Conservation (phyloP, 2,888 invertebrate species). For the Philaethria dido region DNA sequence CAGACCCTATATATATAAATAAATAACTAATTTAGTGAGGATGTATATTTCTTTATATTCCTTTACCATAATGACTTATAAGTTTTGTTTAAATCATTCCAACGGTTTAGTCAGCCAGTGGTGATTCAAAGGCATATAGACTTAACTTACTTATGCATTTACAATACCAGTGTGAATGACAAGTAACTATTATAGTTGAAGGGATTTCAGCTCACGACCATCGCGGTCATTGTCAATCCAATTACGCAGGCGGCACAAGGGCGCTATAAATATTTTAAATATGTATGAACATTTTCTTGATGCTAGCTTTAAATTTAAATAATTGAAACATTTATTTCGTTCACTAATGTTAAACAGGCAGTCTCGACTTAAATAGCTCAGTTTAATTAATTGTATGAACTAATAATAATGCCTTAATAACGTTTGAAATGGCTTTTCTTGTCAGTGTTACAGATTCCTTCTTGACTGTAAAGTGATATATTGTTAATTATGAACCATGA, state of each 20-base stretch:
- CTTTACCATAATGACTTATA: not conserved
- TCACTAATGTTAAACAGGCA: not conserved
- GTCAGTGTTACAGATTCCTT: not conserved
- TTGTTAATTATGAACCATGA: not conserved
- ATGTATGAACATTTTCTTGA: not conserved
- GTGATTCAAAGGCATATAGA: not conserved
- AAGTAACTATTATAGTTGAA: not conserved
- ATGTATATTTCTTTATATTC: not conserved
- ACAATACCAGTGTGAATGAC: constrained; percentile 2
- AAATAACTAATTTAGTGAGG: not conserved
- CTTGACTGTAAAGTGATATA: not conserved
- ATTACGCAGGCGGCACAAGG: constrained; percentile 16
- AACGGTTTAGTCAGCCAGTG: not conserved
- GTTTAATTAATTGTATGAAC: constrained; percentile 1
- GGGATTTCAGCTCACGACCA: constrained; percentile 5
- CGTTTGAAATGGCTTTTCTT: not conserved
- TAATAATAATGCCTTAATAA: constrained; percentile 7
- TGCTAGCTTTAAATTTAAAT: constrained; percentile 5
- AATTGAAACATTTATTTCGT: not conserved
- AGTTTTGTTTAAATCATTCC: not conserved
- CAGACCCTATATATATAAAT: too few relatives aligned
- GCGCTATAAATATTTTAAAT: not conserved
- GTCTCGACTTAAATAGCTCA: not conserved
- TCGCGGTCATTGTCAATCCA: constrained; percentile 15
- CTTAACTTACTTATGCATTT: not conserved